phyloP scores from a whole-genome alignment of 1,140 invertebrate genomes.

The Manduca sexta region DNA sequence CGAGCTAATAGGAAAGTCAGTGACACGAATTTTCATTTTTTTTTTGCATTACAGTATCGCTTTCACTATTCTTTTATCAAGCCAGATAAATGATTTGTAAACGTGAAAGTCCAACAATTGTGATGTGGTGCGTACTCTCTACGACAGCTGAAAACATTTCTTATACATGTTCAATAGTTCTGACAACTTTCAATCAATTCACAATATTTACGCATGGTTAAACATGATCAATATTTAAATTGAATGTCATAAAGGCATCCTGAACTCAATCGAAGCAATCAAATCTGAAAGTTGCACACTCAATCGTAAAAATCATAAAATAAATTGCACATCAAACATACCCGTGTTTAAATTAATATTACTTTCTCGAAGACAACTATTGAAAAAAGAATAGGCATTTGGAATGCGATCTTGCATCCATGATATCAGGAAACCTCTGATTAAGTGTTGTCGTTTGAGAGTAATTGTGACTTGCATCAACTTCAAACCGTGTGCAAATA shows the following conservation, averaged over 20 bases:
- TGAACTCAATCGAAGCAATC: constrained; percentile 24
- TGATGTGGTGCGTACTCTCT: constrained; percentile 35
- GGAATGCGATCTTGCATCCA: constrained; percentile 2
- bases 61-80: constrained; percentile 65
- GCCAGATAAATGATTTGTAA: constrained; percentile 51
- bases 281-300: constrained; percentile 19
- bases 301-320: constrained; percentile 17
- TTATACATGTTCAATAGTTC: constrained; percentile 50
- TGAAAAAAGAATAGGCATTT: constrained; percentile 8
- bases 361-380: constrained; percentile 32
- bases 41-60: constrained; percentile 61
- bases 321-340: constrained; percentile 26
- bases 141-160: constrained; percentile 41
- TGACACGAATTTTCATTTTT: constrained; percentile 64
- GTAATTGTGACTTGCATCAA: too few relatives aligned
- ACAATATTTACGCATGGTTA: constrained; percentile 34
- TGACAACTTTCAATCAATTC: constrained; percentile 43
- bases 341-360: constrained; percentile 31
- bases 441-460: background rate
- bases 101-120: constrained; percentile 64
- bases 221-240: constrained; percentile 39
- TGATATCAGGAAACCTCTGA: constrained; percentile 2
- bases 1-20: constrained; percentile 53
- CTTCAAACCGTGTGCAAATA: too few relatives aligned
- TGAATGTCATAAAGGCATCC: constrained; percentile 22